Percentiles rank a stretch among this genome's conserved stretches.
phyloP scores from a whole-genome alignment of 2,888 invertebrate genomes.

The Dione juno region DNA sequence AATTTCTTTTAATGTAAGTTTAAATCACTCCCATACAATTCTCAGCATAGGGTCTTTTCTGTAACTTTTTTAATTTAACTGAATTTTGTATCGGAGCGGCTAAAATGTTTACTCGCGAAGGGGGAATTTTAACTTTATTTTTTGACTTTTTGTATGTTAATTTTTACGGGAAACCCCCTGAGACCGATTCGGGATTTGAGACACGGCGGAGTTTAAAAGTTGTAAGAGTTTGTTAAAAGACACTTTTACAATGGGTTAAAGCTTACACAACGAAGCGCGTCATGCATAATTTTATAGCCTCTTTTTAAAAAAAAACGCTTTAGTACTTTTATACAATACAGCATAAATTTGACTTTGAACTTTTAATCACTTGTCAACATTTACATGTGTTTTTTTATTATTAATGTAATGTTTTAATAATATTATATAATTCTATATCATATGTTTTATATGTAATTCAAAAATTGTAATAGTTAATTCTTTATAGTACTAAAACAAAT shows the following conservation, averaged over 20 bases:
- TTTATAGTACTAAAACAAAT: too few species aligned
- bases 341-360: conserved; percentile 18
- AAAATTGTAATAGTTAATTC: too few species aligned
- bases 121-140: conserved; percentile 69
- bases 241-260: conserved; percentile 80
- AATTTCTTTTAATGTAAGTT: not conserved
- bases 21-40: conserved; percentile 8
- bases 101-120: conserved; percentile 78
- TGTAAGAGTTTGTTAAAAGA: conserved; percentile 76
- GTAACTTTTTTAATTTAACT: conserved; percentile 41
- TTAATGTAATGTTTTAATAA: not conserved
- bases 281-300: conserved; percentile 75
- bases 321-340: conserved; percentile 36
- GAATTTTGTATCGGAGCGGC: conserved; percentile 60
- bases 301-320: conserved; percentile 42
- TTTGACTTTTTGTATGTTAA: conserved; percentile 74
- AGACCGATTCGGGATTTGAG: conserved; percentile 78
- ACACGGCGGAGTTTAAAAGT: conserved; percentile 72
- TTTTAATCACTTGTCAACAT: conserved; percentile 20
- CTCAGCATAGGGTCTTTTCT: conserved; percentile 22
- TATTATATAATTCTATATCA: too few species aligned
- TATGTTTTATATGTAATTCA: too few species aligned
- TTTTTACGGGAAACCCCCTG: conserved; percentile 72
- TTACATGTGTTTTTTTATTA: not conserved
- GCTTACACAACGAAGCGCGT: conserved; percentile 67